Base-by-base conservation (phyloP, 2,113 vertebrate genomes). In the Pelecanus crispus region DNA sequence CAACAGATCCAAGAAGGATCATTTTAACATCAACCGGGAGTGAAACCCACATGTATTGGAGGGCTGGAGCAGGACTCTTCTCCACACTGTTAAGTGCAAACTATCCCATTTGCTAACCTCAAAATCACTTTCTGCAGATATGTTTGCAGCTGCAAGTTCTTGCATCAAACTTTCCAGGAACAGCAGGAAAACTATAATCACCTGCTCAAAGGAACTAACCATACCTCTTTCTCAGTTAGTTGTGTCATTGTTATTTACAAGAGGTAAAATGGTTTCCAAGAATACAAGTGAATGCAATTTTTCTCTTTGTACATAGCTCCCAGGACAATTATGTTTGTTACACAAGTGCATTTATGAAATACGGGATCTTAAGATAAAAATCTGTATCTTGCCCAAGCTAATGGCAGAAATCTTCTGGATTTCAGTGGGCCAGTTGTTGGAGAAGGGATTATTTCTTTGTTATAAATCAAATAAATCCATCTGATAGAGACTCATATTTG, bases 361-460 rank as follows among this genome's bases (percentile, higher is more conserved):
- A 68, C 0, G 1, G 45, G 49, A 77, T 89, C 29, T 24, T 55
- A 91, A 44, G 47, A 80, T 20, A 85, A 91, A 91, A 87, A 77
- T 52, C 40, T 65, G 0, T 71, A 2, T 63, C 44, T 84, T 81
- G 74, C 42, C 56, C 56, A 91, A 63, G 17, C n/a, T 59, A 87
- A 34, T 66, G 19, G 56, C n/a, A 81, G 81, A 94, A 94, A 79
- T 61, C 25, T 67, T 75, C 21, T 47, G n/a, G 73, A 92, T 84
- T 87, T 89, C 22, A 72, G 61, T 79, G 77, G 66, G 71, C 11
- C 79, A 83, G 18, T 68, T 95, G 56, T 58, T 85, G 56, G 40
- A 94, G 53, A 96, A 97, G 78, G 87, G 90, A 96, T 96, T 97
- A 96, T 94, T 95, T 96, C 89, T 70, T 94, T 92, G 62, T 32